Evolutionary conservation across 1,140 invertebrate genomes (phyloP), one percentile per base, ranked within the genome.

Genomic region (Drosophila novamexicana): DNA sequence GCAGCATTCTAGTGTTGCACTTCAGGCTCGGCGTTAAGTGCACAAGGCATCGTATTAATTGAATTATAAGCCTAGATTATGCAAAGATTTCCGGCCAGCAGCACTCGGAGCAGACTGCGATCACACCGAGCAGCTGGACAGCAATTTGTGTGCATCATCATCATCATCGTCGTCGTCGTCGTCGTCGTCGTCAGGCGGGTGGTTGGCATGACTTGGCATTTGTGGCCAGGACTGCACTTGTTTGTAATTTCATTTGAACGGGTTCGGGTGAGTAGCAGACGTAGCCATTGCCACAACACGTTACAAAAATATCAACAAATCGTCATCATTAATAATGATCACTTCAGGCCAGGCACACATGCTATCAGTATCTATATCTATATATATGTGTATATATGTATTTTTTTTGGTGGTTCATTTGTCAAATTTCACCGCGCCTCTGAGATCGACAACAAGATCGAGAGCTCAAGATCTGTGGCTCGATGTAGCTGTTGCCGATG

Each of bases 321-420:
- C 90, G 89, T 90, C 85, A 91, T 91, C 90, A 91, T 91, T 91
- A 91, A 91, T 91, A 91, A 91, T 91, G 79, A 91, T 91, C 90
- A 84, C 83, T 86, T 71, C 74, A 66, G 81, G 85, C 81, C 67
- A 79, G 54, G 50, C 74, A 75, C 62, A 59, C 57, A 75, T 86
- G 82, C 71, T 78, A 81, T 67, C 70, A 72, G 37, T 68, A 56
- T 56, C 22, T 42, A 22, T 37, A 34, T 37, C 10, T 66, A 22
- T 56, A 39, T 67, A n/a, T 68, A 50, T 49, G 34, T 49, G 36
- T 29, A 22, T 18, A 22, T 61, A 22, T 56, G 22, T 67, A 56
- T 75, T 47, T 57, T 65, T 74, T 76, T 67, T 58, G 63, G 74
- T 76, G 84, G 77, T 91, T 90, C 82, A 90, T 90, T 90, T 80